Conservation (phyloP, 2,888 invertebrate genomes). For the Melitaea athalia region DNA sequence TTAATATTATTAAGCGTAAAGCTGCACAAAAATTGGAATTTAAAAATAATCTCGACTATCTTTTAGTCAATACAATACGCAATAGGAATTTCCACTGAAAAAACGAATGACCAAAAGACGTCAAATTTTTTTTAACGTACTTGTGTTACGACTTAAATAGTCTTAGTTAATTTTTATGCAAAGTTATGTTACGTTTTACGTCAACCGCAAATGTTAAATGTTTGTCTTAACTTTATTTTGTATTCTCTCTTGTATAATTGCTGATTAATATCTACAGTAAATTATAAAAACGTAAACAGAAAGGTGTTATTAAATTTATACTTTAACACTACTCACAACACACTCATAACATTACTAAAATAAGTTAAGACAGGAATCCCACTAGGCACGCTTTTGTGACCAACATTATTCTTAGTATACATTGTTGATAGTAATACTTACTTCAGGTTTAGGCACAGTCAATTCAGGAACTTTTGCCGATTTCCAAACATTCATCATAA, state of each 20-base stretch:
- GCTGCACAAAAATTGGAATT: background rate
- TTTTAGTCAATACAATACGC: background rate
- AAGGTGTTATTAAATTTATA: too few relatives aligned
- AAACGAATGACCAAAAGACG: background rate
- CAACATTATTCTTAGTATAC: background rate
- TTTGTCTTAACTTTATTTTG: too few relatives aligned
- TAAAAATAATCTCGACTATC: background rate
- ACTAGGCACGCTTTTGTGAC: background rate
- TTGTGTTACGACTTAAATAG: too few relatives aligned
- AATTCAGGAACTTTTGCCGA: conserved; percentile 79
- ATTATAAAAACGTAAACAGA: too few relatives aligned
- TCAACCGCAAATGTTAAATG: too few relatives aligned
- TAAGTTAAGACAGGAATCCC: background rate
- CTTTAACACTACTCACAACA: background rate
- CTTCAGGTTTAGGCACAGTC: conserved; percentile 65
- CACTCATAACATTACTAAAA: background rate
- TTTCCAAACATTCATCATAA: conserved; percentile 94
- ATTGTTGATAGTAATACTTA: conserved; percentile 37
- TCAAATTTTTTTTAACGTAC: background rate
- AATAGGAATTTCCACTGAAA: conserved; percentile 12
- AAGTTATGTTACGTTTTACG: too few relatives aligned
- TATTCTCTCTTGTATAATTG: too few relatives aligned
- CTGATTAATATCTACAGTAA: too few relatives aligned
- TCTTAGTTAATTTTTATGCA: too few relatives aligned
- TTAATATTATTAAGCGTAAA: background rate